Conservation (phyloP, 30 jellyfish, hydroid and myxozoan genomes). For the Catostylus mosaicus region DNA sequence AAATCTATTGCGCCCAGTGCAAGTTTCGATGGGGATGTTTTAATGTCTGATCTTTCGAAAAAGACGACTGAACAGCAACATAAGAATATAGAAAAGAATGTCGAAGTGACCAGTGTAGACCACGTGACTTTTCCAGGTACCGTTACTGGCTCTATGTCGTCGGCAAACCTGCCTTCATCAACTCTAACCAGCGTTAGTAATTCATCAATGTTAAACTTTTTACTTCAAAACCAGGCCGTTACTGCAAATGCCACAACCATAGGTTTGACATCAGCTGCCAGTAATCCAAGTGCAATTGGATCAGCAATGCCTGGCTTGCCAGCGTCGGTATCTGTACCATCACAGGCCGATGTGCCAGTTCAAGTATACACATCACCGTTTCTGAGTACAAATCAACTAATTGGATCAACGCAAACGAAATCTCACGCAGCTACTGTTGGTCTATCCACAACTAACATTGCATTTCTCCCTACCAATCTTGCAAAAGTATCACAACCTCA, state of each 20-base stretch:
- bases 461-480: constrained; percentile 27
- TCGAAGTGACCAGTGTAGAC: background rate
- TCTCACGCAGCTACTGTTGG: constrained; percentile 31
- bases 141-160: background rate
- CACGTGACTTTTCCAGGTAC: background rate
- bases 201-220: constrained; percentile 17
- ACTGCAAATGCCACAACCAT: constrained; percentile 1
- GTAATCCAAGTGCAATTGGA: background rate
- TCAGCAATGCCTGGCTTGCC: constrained; percentile 22
- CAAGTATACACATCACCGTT: constrained; percentile 26
- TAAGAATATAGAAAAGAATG: background rate
- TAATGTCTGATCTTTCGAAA: constrained; percentile 41
- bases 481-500: constrained; percentile 21
- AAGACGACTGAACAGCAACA: background rate
- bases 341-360: constrained; percentile 53
- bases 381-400: constrained; percentile 13
- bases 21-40: constrained; percentile 20
- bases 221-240: constrained; percentile 26
- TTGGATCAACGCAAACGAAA: constrained; percentile 40
- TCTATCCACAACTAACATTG: constrained; percentile 1
- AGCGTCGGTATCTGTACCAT: constrained; percentile 27
- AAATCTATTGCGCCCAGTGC: background rate
- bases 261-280: background rate
- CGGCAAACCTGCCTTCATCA: too few species aligned
- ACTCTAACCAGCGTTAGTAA: background rate